A percentile compares a stretch with the other conserved stretches of the same genome.
Evolutionary conservation across 2,113 vertebrate species (phyloP).

Genomic region (Nothoprocta perdicaria): DNA sequence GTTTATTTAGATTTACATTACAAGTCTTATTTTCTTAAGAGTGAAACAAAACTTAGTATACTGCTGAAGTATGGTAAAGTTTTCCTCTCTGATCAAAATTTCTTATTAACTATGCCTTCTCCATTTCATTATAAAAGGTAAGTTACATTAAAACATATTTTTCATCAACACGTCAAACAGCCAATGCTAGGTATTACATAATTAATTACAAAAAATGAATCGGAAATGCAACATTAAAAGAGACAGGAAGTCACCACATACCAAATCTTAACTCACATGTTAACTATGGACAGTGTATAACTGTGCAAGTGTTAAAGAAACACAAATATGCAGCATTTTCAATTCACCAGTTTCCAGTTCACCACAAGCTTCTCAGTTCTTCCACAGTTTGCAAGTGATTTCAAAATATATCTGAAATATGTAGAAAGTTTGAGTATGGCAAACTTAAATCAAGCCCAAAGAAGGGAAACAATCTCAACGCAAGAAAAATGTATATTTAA

Average conservation of each 20-base stretch:
- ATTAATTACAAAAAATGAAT: background rate
- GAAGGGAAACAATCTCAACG: background rate
- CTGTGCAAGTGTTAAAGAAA: background rate
- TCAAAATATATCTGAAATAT: background rate
- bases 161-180: background rate
- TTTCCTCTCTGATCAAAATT: background rate
- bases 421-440: background rate
- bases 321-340: background rate
- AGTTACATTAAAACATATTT: background rate
- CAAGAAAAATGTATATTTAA: background rate
- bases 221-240: background rate
- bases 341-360: background rate
- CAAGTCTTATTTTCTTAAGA: background rate
- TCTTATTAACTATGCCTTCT: background rate
- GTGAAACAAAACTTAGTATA: background rate
- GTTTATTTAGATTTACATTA: background rate
- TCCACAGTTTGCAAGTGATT: background rate
- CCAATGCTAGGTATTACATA: background rate
- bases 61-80: background rate
- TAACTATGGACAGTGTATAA: background rate
- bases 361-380: background rate
- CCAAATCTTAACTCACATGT: background rate
- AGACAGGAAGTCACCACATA: background rate
- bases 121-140: background rate
- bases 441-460: background rate